Percentiles rank a stretch among this genome's conserved stretches.
Conservation (phyloP, 1,140 invertebrate genomes). For the Samia ricini region DNA sequence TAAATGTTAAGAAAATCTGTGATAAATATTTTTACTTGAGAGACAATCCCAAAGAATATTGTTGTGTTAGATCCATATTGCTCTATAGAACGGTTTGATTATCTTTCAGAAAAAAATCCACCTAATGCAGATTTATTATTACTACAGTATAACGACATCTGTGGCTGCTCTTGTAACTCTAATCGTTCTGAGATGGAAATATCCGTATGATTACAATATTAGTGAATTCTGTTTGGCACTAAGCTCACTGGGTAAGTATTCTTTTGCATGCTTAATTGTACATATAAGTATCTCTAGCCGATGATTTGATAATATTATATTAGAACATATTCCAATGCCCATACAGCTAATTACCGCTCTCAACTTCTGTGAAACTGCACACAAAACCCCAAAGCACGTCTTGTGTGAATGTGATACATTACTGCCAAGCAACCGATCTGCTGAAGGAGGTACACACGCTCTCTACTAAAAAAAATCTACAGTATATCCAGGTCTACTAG, state of each 20-base stretch:
- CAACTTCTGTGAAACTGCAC: too few species aligned
- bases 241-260: neutral
- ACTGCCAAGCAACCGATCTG: too few species aligned
- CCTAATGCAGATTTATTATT: conserved; percentile 14
- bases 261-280: neutral
- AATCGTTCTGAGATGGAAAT: neutral
- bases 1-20: too few species aligned
- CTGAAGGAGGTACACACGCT: too few species aligned
- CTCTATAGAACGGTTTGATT: neutral
- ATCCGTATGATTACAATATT: neutral
- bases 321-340: too few species aligned
- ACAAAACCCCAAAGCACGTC: too few species aligned
- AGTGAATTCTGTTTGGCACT: neutral
- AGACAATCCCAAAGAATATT: neutral
- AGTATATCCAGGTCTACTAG: too few species aligned
- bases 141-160: conserved; percentile 15
- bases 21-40: neutral
- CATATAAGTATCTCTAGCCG: too few species aligned
- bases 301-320: too few species aligned
- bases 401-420: too few species aligned
- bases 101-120: conserved; percentile 21
- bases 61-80: neutral
- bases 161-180: neutral
- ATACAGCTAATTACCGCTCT: too few species aligned
- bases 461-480: too few species aligned